Evolutionary conservation across 2,113 vertebrate species (phyloP).

Genomic region (Catharus fuscescens): DNA sequence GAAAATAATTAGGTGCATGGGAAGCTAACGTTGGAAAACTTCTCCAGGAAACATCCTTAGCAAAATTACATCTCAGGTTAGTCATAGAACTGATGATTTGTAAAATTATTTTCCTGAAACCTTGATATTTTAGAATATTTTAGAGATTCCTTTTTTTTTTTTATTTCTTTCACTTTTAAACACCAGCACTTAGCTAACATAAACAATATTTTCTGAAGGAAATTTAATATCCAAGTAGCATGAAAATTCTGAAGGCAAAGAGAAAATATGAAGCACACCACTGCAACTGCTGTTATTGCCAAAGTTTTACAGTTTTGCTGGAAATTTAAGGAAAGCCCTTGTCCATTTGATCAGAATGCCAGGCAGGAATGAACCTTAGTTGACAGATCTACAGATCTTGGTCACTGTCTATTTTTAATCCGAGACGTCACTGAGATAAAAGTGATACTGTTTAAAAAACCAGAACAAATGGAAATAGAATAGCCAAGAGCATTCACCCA

Average conservation of each 20-base stretch:
- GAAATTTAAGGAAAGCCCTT: slow-evolving; percentile 7
- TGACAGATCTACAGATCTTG: not conserved
- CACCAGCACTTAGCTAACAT: not conserved
- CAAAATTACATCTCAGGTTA: not conserved
- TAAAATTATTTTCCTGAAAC: not conserved
- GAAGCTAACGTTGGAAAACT: not conserved
- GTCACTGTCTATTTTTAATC: not conserved
- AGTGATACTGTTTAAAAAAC: not conserved
- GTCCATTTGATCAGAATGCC: not conserved
- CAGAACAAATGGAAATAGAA: not conserved
- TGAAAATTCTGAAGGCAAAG: not conserved
- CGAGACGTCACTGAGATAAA: not conserved
- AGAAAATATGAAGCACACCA: not conserved
- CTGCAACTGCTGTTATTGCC: not conserved
- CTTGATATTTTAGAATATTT: not conserved
- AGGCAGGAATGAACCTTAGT: not conserved
- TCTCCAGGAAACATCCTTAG: not conserved
- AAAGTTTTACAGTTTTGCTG: not conserved
- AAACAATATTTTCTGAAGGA: not conserved
- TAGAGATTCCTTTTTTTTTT: not conserved
- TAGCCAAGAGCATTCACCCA: slow-evolving; percentile 8
- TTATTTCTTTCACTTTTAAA: not conserved
- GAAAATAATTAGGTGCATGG: slow-evolving; percentile 14
- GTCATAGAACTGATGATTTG: not conserved
- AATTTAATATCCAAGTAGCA: slow-evolving; percentile 7